These are phyloP conservation scores for Pedionomus torquatus DNA, from an alignment of 2,113 vertebrate genomes.

Conservation along the genomic window DNA sequence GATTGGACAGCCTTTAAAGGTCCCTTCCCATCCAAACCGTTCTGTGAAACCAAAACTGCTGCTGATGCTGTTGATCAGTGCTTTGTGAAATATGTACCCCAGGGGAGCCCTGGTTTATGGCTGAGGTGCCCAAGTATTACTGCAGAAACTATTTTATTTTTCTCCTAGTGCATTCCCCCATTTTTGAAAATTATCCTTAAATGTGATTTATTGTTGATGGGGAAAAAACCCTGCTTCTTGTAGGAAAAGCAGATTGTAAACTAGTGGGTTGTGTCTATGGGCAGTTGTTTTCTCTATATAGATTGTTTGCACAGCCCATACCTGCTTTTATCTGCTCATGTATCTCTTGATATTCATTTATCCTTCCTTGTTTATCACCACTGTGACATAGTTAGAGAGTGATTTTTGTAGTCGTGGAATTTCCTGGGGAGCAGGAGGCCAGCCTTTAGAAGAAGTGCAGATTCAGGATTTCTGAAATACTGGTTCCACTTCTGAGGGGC, in stretches of 20 bases:
- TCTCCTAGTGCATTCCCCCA: accelerated
- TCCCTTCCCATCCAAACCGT: not conserved
- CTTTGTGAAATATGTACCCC: not conserved
- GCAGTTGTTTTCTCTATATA: not conserved
- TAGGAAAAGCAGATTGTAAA: not conserved
- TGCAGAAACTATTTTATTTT: not conserved
- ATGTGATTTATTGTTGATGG: not conserved
- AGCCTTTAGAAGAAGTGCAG: not conserved
- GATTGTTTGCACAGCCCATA: not conserved
- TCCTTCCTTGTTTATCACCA: not conserved
- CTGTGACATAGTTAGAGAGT: not conserved
- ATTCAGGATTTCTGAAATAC: not conserved
- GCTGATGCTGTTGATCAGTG: not conserved
- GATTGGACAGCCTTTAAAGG: not conserved
- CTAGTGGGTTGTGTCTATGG: not conserved
- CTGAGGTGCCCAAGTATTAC: not conserved
- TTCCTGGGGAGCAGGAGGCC: not conserved
- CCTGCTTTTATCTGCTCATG: not conserved
- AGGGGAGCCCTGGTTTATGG: not conserved
- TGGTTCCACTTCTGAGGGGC: not conserved
- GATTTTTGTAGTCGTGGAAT: not conserved
- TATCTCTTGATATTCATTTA: not conserved
- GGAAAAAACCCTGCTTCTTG: not conserved
- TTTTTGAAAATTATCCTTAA: not conserved
- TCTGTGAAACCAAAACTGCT: not conserved